Conservation (phyloP, 2,888 invertebrate species). For the Myopa tessellatipennis region DNA sequence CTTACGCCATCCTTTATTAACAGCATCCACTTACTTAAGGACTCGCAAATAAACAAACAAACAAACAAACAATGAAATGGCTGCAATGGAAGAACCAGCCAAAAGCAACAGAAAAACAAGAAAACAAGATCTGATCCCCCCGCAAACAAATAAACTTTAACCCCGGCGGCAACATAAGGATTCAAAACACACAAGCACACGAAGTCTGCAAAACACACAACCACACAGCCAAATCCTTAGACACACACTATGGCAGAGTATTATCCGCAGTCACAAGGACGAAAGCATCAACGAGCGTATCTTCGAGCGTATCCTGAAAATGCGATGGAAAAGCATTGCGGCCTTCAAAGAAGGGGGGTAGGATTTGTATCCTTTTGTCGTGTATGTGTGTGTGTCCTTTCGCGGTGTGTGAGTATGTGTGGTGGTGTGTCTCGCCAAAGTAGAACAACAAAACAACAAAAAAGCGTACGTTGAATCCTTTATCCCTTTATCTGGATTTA, state of each 20-base stretch:
- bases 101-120: slow-evolving; percentile 56
- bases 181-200: slow-evolving; percentile 25
- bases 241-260: slow-evolving; percentile 17
- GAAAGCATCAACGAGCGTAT: slow-evolving; percentile 18
- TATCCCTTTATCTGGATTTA: slow-evolving; percentile 69
- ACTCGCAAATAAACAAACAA: slow-evolving; percentile 38
- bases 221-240: slow-evolving; percentile 21
- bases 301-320: slow-evolving; percentile 18
- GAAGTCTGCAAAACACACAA: slow-evolving; percentile 28
- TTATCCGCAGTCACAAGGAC: slow-evolving; percentile 25
- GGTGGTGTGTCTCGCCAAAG: background rate
- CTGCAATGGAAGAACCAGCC: slow-evolving; percentile 48
- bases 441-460: slow-evolving; percentile 26
- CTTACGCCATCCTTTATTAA: background rate
- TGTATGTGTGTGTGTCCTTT: slow-evolving; percentile 6
- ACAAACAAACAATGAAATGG: slow-evolving; percentile 35
- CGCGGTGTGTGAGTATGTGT: background rate
- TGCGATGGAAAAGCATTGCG: slow-evolving; percentile 13
- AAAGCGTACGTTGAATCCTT: slow-evolving; percentile 63
- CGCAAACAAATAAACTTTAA: slow-evolving; percentile 55
- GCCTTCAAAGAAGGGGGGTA: slow-evolving; percentile 20
- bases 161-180: slow-evolving; percentile 45
- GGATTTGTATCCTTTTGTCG: slow-evolving; percentile 19
- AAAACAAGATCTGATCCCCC: slow-evolving; percentile 47
- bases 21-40: slow-evolving; percentile 39